Percentiles rank a stretch among this genome's conserved stretches.
These are phyloP conservation scores for Triplophysa rosa DNA, from an alignment of 2,113 vertebrate species.

Conservation along the genomic window DNA sequence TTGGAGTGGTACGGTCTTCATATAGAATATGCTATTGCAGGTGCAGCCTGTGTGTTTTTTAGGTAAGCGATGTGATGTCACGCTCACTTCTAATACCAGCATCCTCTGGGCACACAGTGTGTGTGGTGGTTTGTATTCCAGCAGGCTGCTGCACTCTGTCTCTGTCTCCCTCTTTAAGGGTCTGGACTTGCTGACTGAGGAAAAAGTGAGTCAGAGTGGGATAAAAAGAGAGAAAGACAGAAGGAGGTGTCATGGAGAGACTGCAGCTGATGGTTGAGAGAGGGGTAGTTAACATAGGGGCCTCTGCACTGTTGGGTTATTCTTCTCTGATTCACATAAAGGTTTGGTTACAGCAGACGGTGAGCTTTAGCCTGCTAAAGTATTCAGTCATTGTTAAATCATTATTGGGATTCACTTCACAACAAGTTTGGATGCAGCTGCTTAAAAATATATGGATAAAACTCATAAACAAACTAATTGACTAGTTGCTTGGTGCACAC, in stretches of 20 bases:
- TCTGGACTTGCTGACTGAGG: slow-evolving; percentile 47
- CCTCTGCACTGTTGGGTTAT: neutral
- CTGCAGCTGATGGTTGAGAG: slow-evolving; percentile 6
- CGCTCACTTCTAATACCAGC: slow-evolving; percentile 2
- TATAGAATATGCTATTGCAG: slow-evolving; percentile 7
- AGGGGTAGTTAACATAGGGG: neutral
- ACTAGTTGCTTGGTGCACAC: no score
- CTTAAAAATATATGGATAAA: no score
- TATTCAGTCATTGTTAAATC: neutral
- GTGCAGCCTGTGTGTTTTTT: slow-evolving; percentile 27
- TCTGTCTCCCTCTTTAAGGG: slow-evolving; percentile 49
- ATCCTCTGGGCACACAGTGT: slow-evolving; percentile 34
- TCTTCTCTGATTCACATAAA: slow-evolving; percentile 1
- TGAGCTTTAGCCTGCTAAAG: neutral
- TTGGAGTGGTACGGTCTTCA: neutral
- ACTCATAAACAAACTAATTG: no score
- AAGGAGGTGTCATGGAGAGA: neutral
- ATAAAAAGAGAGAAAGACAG: neutral
- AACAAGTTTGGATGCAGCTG: no score
- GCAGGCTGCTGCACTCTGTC: slow-evolving; percentile 20
- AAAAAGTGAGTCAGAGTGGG: slow-evolving; percentile 49
- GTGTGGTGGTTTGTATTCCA: slow-evolving; percentile 32
- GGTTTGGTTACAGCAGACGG: slow-evolving; percentile 1
- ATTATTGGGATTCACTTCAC: neutral
- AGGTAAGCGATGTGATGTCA: slow-evolving; percentile 47